phyloP scores from a whole-genome alignment of 1,140 invertebrate genomes.

The Drosophila littoralis region DNA sequence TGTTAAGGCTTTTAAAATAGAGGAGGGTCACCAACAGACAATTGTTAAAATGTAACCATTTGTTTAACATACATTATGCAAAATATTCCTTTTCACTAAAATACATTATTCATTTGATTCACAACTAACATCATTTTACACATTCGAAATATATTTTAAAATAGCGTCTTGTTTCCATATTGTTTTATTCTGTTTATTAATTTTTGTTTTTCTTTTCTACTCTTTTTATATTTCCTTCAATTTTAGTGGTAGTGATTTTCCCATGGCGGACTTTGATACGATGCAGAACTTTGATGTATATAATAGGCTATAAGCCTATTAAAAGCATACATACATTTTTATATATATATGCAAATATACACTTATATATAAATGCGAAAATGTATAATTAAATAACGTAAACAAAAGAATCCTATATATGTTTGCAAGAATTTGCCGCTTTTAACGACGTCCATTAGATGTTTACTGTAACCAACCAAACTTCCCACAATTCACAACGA shows the following conservation, averaged over 20 bases:
- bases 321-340: slow-evolving; percentile 27
- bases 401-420: slow-evolving; percentile 48
- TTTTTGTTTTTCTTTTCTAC: slow-evolving; percentile 37
- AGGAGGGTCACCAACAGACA: background rate
- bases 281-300: slow-evolving; percentile 74
- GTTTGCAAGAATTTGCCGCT: slow-evolving; percentile 48
- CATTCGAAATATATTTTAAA: slow-evolving; percentile 20
- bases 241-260: slow-evolving; percentile 77
- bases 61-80: slow-evolving; percentile 1
- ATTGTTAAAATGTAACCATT: background rate
- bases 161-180: background rate
- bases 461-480: slow-evolving; percentile 28
- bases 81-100: background rate
- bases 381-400: slow-evolving; percentile 27
- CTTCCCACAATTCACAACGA: slow-evolving; percentile 34
- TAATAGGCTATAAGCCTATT: slow-evolving; percentile 51
- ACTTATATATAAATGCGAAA: slow-evolving; percentile 34
- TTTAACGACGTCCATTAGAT: slow-evolving; percentile 54
- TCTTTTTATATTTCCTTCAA: slow-evolving; percentile 42
- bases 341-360: slow-evolving; percentile 22
- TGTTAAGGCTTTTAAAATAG: background rate
- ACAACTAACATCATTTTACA: slow-evolving; percentile 22
- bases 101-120: slow-evolving; percentile 19
- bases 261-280: slow-evolving; percentile 75
- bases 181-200: slow-evolving; percentile 36